Evolutionary conservation across 2,113 vertebrate species (phyloP), one percentile per base, ranked within the genome.

Genomic region (Salvelinus namaycush): DNA sequence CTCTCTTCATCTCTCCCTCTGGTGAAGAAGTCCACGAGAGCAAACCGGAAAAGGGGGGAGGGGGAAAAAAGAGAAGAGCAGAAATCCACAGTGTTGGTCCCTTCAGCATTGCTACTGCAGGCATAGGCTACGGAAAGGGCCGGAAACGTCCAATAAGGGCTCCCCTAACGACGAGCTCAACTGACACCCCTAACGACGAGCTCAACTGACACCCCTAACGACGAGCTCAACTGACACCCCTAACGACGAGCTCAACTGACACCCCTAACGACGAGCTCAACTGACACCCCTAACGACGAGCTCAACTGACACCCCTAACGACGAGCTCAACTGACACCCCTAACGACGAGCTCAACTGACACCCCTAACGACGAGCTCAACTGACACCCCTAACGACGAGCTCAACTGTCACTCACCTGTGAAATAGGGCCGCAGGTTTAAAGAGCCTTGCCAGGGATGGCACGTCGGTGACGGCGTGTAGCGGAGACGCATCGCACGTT

Each of bases 1-100:
- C 8, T 65, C 70, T 81, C 79, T 87, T 79, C 39, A 44, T 44
- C 39, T 44, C 39, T 44, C 39, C 67, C 75, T 18, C 54, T 29
- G 81, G 73, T 67, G 54, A 70, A 44, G 9, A 44, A 57, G 81
- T 73, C 65, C 79, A 86, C 86, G 80, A 84, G 78, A 81, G 65
- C 76, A 73, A 81, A 74, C 59, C 44, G 54, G 12, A 44, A 44
- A 44, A 8, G 3, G 39, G 9, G 2, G 7, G 39, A 39, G 2
- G 8, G 34, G 39, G 2, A 11, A 12, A 44, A 44, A 44, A 44
- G 39, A 44, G 39, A 44, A 44, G 39, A 44, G 39, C 39, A 11
- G 39, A 44, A 44, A 44, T 44, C 39, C 39, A 44, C 9, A 44
- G 39, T 9, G 39, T 11, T 44, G 39, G 39, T 44, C 39, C 39